These are phyloP conservation scores for Damaliscus lunatus DNA, from an alignment of 2,113 vertebrate species.

Conservation along the genomic window DNA sequence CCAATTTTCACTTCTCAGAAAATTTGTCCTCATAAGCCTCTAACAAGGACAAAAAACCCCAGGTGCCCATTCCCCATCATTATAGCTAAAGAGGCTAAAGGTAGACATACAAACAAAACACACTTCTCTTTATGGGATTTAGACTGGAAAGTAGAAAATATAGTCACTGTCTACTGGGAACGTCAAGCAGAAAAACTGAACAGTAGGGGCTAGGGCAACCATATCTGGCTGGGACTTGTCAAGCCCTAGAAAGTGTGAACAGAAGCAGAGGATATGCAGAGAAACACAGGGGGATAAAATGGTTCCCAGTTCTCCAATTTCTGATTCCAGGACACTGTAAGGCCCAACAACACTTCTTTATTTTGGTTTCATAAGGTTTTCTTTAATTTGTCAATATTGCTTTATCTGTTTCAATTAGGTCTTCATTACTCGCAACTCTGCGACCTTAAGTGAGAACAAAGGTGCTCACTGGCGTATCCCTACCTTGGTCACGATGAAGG, in stretches of 20 bases:
- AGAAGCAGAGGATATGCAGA: background rate
- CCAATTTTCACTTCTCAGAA: background rate
- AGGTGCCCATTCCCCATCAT: background rate
- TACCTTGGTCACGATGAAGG: background rate
- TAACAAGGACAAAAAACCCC: background rate
- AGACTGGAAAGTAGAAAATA: background rate
- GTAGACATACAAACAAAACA: background rate
- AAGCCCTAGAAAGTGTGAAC: background rate
- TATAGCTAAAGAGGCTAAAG: background rate
- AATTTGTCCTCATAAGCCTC: background rate
- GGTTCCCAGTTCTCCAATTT: background rate
- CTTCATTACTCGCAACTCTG: background rate
- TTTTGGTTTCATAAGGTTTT: background rate
- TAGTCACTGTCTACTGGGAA: background rate
- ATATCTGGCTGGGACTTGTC: background rate
- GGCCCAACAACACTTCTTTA: background rate
- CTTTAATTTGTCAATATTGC: background rate
- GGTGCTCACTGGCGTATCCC: background rate
- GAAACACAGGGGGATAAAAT: background rate
- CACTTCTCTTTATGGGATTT: background rate
- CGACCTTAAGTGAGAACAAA: background rate
- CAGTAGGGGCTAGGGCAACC: background rate
- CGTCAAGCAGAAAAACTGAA: background rate
- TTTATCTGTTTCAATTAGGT: background rate
- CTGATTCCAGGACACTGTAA: background rate